These are phyloP conservation scores for Sternarchorhynchus goeldii DNA, from an alignment of 2,797 vertebrate genomes.

Conservation along the genomic window DNA sequence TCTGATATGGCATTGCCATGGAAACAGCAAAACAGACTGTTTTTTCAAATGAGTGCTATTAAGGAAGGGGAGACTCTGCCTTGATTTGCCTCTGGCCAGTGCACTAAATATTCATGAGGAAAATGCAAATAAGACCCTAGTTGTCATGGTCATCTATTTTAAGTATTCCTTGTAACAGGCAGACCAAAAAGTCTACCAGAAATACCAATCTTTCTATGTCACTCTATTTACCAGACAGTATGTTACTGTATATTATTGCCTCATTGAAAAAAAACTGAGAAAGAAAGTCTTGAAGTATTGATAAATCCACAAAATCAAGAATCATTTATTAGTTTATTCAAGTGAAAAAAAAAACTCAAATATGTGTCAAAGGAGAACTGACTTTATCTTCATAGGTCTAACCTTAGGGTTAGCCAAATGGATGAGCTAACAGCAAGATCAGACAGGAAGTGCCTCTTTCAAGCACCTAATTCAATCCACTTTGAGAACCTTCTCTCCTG, in stretches of 20 bases:
- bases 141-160: constrained; percentile 15
- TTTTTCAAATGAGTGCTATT: constrained; percentile 15
- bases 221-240: not conserved
- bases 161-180: constrained; percentile 1
- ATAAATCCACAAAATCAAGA: not conserved
- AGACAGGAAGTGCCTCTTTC: not conserved
- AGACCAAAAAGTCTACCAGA: constrained; percentile 13
- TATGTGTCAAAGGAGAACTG: not conserved
- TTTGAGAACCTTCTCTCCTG: not conserved
- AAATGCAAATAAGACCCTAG: constrained; percentile 25
- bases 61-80: constrained; percentile 14
- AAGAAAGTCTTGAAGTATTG: not conserved
- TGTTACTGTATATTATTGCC: not conserved
- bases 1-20: constrained; percentile 27
- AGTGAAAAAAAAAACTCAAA: not conserved
- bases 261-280: not conserved
- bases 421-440: not conserved
- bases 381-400: not conserved
- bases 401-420: not conserved
- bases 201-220: not conserved
- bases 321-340: too few species aligned
- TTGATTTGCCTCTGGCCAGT: constrained; percentile 45
- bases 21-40: constrained; percentile 41
- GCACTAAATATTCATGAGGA: constrained; percentile 39
- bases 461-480: constrained; percentile 4